phyloP scores from a whole-genome alignment of 1,140 invertebrate genomes.

The Papilio dardanus region DNA sequence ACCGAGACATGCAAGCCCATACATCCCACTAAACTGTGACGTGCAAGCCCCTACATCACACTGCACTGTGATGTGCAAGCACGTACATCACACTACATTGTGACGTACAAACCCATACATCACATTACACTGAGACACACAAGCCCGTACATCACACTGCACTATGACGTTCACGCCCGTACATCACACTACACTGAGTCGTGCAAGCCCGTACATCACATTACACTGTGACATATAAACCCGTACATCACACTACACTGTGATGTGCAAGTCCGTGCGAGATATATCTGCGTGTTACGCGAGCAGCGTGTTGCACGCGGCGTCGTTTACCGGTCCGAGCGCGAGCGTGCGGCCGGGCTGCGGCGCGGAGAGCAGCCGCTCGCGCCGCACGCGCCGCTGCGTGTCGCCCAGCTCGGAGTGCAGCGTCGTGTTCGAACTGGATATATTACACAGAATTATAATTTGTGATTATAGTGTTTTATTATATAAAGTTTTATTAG shows the following conservation, averaged over 20 bases:
- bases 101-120: no score
- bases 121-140: no score
- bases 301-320: constrained; percentile 45
- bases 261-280: neutral
- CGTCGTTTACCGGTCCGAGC: constrained; percentile 51
- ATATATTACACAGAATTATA: neutral
- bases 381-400: constrained; percentile 40
- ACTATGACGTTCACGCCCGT: neutral
- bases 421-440: constrained; percentile 39
- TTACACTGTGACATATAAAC: neutral
- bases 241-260: neutral
- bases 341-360: constrained; percentile 49
- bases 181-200: neutral
- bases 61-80: neutral
- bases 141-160: neutral
- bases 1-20: no score
- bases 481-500: neutral
- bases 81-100: neutral
- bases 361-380: neutral
- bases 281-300: no score
- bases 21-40: neutral
- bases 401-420: constrained; percentile 39
- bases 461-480: neutral
- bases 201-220: neutral
- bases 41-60: no score